phyloP scores from a whole-genome alignment of 2,888 invertebrate species.

The Acheta domesticus region DNA sequence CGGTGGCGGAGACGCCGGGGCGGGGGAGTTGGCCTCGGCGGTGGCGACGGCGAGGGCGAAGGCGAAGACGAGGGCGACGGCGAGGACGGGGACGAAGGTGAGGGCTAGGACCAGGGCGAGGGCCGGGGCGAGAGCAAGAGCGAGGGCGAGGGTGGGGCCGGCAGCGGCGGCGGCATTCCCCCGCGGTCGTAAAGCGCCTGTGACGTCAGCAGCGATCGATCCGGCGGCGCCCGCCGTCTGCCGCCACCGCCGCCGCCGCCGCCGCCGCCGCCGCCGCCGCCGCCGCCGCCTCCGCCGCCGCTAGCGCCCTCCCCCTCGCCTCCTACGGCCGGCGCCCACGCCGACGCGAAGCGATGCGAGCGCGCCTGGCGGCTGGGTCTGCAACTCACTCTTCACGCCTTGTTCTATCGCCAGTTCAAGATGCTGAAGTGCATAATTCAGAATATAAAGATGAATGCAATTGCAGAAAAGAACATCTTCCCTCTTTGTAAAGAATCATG shows the following conservation, averaged over 20 bases:
- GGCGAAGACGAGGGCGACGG: not conserved
- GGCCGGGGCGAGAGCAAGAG: too few relatives aligned
- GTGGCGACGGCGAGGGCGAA: not conserved
- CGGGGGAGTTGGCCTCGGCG: not conserved
- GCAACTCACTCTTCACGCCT: too few relatives aligned
- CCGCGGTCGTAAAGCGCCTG: slow-evolving; percentile 4
- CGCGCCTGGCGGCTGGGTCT: too few relatives aligned
- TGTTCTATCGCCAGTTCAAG: too few relatives aligned
- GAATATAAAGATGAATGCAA: too few relatives aligned
- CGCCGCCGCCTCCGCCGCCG: not conserved
- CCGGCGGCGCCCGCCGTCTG: not conserved
- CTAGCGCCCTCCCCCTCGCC: too few relatives aligned
- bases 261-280: not conserved
- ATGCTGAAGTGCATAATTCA: too few relatives aligned
- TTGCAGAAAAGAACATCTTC: too few relatives aligned
- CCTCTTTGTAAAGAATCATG: too few relatives aligned
- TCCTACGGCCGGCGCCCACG: too few relatives aligned
- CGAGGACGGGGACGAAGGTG: not conserved
- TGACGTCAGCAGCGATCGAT: slow-evolving; percentile 1
- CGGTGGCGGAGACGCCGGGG: not conserved
- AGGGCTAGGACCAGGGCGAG: not conserved
- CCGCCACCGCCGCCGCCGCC: not conserved
- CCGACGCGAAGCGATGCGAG: too few relatives aligned
- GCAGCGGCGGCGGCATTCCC: not conserved
- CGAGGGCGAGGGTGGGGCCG: not conserved